These are phyloP conservation scores for Acronicta leporina DNA, from an alignment of 2,888 invertebrate genomes.

Conservation along the genomic window DNA sequence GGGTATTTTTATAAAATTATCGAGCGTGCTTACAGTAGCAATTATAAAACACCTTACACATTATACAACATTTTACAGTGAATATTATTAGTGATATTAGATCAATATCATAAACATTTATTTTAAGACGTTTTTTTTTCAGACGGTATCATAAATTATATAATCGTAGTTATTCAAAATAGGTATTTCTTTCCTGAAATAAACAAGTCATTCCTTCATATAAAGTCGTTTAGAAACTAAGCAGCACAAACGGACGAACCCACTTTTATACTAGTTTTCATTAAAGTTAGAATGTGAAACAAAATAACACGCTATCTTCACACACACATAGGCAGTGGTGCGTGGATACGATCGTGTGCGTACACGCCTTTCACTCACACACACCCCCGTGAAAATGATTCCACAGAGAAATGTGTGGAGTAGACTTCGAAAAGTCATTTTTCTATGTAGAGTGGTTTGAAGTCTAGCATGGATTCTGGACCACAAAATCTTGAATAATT, in stretches of 20 bases:
- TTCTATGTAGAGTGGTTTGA: background rate
- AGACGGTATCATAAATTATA: background rate
- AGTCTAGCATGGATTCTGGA: too few relatives aligned
- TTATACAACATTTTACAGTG: too few relatives aligned
- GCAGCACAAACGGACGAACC: conserved; percentile 60
- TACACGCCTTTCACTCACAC: conserved; percentile 83
- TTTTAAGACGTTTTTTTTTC: too few relatives aligned
- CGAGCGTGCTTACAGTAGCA: too few relatives aligned
- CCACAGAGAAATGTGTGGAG: conserved; percentile 66
- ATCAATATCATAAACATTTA: too few relatives aligned
- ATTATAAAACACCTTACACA: too few relatives aligned
- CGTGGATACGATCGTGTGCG: conserved; percentile 69
- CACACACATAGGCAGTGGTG: conserved; percentile 64
- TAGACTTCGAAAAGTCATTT: conserved; percentile 20
- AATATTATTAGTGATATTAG: too few relatives aligned
- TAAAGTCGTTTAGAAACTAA: conserved; percentile 77
- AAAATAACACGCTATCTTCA: conserved; percentile 76
- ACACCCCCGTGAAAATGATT: conserved; percentile 54
- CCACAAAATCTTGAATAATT: too few relatives aligned
- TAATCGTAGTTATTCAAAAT: background rate
- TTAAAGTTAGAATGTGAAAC: conserved; percentile 71
- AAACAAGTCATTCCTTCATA: conserved; percentile 58
- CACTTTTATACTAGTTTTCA: conserved; percentile 83
- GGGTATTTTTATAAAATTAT: too few relatives aligned
- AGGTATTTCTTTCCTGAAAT: conserved; percentile 48